phyloP scores from a whole-genome alignment of 2,797 vertebrate genomes.

The Zonotrichia albicollis region DNA sequence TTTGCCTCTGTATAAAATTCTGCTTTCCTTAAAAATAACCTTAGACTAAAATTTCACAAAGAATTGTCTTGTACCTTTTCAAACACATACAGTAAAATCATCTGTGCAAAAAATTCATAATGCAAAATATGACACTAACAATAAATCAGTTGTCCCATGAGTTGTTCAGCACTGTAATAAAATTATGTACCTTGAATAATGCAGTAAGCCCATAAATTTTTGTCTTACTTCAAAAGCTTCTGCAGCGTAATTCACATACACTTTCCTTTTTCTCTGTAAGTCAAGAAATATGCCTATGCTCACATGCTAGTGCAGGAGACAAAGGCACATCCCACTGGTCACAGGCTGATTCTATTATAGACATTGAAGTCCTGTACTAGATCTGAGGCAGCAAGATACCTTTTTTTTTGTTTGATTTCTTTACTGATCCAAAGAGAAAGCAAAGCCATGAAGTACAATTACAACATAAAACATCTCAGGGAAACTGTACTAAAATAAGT shows the following conservation, averaged over 20 bases:
- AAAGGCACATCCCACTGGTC: neutral
- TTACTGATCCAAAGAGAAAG: neutral
- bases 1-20: neutral
- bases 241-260: neutral
- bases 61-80: neutral
- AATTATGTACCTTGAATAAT: conserved; percentile 38
- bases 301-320: neutral
- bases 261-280: neutral
- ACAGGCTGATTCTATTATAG: neutral
- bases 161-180: neutral
- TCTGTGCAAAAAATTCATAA: neutral
- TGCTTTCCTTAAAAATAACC: neutral
- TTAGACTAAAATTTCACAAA: neutral
- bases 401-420: neutral
- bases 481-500: neutral
- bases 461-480: neutral
- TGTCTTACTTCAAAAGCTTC: neutral
- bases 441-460: neutral
- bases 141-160: conserved; percentile 8
- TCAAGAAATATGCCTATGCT: neutral
- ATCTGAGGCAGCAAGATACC: neutral
- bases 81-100: neutral
- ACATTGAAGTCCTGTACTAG: neutral
- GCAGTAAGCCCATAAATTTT: neutral
- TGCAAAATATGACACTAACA: neutral